Conservation (phyloP, 2,888 invertebrate genomes). For the Nowickia ferox region DNA sequence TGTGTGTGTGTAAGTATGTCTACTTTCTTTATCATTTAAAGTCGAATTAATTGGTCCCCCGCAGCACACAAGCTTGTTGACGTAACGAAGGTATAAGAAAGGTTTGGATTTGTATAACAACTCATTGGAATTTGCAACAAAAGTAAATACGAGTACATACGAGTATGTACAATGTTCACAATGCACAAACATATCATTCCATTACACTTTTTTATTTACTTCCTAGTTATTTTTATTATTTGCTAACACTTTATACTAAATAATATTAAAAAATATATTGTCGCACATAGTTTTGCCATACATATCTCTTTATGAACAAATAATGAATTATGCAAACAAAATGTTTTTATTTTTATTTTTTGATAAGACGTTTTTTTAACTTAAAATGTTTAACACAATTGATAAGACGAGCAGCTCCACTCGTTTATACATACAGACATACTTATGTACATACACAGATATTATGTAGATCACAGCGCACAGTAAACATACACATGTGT, state of each 20-base stretch:
- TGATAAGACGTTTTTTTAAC: slow-evolving; percentile 29
- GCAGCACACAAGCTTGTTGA: slow-evolving; percentile 39
- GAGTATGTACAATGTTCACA: background rate
- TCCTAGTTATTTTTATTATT: slow-evolving; percentile 7
- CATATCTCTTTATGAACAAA: background rate
- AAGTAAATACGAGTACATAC: too few species aligned
- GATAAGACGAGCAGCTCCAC: slow-evolving; percentile 17
- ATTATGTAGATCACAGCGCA: slow-evolving; percentile 16
- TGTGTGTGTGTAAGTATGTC: background rate
- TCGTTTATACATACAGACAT: background rate
- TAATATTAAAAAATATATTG: slow-evolving; percentile 5
- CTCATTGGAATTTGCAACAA: slow-evolving; percentile 16
- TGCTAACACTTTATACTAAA: background rate
- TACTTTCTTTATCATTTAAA: slow-evolving; percentile 6
- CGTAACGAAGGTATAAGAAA: slow-evolving; percentile 47
- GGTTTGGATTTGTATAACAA: slow-evolving; percentile 41
- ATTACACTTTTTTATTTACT: slow-evolving; percentile 30
- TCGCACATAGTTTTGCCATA: background rate
- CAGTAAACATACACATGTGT: slow-evolving; percentile 1
- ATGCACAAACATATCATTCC: slow-evolving; percentile 14
- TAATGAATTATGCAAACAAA: slow-evolving; percentile 27
- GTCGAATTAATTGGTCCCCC: background rate
- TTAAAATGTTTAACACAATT: slow-evolving; percentile 17
- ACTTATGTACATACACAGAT: too few species aligned
- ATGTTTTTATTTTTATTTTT: background rate